phyloP scores from a whole-genome alignment of 2,797 vertebrate genomes.

The Enteromius mattozi region DNA sequence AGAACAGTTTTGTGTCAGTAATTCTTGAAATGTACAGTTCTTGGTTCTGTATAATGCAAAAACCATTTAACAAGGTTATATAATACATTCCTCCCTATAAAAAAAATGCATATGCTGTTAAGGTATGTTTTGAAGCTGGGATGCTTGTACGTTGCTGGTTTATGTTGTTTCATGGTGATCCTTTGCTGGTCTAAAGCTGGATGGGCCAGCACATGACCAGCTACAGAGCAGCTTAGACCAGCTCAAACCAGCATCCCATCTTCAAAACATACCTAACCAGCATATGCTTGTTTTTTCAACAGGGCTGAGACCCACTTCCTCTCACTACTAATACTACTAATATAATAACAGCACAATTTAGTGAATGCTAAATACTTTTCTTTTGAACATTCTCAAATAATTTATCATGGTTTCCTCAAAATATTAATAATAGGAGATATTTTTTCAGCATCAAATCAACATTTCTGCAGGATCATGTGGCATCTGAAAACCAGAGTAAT shows the following conservation, averaged over 20 bases:
- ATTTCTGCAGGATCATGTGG: not conserved
- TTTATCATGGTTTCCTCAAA: not conserved
- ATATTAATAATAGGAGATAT: not conserved
- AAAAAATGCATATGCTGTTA: too few species aligned
- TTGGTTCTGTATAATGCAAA: not conserved
- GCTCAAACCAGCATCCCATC: too few species aligned
- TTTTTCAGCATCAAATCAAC: not conserved
- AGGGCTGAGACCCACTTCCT: not conserved
- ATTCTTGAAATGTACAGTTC: not conserved
- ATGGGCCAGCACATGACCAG: too few species aligned
- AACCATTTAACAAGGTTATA: slow-evolving; percentile 1
- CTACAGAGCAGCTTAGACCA: too few species aligned
- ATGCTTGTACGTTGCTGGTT: too few species aligned
- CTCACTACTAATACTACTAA: not conserved
- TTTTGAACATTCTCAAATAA: not conserved
- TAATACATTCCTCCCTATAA: not conserved
- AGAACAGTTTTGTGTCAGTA: not conserved
- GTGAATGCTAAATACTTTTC: not conserved
- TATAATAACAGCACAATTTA: not conserved
- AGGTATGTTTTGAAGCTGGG: too few species aligned
- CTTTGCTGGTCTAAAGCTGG: too few species aligned
- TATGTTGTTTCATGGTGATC: too few species aligned
- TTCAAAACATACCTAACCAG: too few species aligned
- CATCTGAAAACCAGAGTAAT: not conserved
- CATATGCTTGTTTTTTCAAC: too few species aligned